Evolutionary conservation across 2,888 invertebrate species (phyloP).

Genomic region (Melitaea athalia): DNA sequence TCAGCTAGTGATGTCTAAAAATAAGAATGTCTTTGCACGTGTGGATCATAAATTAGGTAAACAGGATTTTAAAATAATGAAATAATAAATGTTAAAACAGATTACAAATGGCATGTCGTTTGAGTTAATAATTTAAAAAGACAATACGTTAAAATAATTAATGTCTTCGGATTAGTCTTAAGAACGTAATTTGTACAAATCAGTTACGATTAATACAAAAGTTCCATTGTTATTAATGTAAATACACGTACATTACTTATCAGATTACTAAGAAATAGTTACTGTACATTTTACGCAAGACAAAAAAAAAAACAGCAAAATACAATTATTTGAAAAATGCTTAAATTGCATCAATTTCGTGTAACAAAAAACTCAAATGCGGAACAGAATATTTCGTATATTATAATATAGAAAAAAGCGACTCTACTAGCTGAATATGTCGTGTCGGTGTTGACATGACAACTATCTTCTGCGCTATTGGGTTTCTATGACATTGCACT

Average conservation of each 20-base stretch:
- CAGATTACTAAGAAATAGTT: background rate
- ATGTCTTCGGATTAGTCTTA: background rate
- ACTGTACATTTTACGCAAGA: background rate
- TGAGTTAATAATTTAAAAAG: constrained; percentile 1
- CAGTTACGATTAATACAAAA: background rate
- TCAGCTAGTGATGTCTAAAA: no score
- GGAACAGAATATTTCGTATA: background rate
- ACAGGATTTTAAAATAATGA: constrained; percentile 17
- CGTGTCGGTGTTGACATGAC: background rate
- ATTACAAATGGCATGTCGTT: constrained; percentile 22
- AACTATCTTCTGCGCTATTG: background rate
- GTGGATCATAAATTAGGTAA: constrained; percentile 9
- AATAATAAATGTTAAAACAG: constrained; percentile 15
- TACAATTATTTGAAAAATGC: background rate
- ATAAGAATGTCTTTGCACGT: constrained; percentile 22
- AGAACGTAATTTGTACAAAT: background rate
- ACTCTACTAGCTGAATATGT: background rate
- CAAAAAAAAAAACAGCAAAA: background rate
- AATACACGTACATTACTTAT: background rate
- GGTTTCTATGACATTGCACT: background rate
- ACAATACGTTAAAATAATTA: background rate
- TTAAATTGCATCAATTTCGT: background rate
- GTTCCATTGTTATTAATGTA: background rate
- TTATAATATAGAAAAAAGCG: background rate
- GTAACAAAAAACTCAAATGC: background rate